Conservation (phyloP, 2,888 invertebrate genomes). For the Priocnemis perturbator region DNA sequence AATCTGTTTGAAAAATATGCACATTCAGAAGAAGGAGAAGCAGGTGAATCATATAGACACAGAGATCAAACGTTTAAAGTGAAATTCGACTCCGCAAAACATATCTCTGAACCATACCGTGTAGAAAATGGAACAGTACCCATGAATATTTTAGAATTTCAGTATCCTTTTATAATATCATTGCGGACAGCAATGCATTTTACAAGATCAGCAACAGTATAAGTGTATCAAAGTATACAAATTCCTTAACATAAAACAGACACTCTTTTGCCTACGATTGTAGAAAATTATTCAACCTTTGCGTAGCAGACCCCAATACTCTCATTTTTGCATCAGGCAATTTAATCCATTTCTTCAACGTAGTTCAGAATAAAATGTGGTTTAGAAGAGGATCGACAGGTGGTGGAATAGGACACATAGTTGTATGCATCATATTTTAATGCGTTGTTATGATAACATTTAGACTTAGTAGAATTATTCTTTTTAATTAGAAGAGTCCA, state of each 20-base stretch:
- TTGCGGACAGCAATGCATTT: constrained; percentile 7
- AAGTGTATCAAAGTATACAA: constrained; percentile 10
- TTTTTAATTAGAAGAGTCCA: constrained; percentile 79
- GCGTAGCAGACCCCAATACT: constrained; percentile 84
- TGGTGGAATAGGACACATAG: constrained; percentile 87
- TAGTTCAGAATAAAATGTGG: constrained; percentile 80
- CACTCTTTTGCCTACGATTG: constrained; percentile 93
- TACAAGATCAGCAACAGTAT: background rate
- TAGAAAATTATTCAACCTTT: constrained; percentile 86
- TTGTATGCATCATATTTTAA: constrained; percentile 78
- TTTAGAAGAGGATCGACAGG: constrained; percentile 87
- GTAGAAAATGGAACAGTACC: constrained; percentile 78
- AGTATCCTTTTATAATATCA: constrained; percentile 80
- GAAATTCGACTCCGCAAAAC: background rate
- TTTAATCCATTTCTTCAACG: constrained; percentile 85
- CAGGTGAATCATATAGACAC: background rate
- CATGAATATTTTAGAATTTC: constrained; percentile 79
- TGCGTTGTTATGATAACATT: constrained; percentile 60
- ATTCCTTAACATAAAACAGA: constrained; percentile 74
- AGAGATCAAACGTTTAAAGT: background rate
- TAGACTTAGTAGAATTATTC: background rate
- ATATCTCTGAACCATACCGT: constrained; percentile 47
- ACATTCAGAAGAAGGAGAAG: background rate
- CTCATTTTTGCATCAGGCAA: constrained; percentile 90
- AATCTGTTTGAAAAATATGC: too few species aligned